Evolutionary conservation across 2,888 invertebrate species (phyloP).

Genomic region (Trichopria drosophilae): DNA sequence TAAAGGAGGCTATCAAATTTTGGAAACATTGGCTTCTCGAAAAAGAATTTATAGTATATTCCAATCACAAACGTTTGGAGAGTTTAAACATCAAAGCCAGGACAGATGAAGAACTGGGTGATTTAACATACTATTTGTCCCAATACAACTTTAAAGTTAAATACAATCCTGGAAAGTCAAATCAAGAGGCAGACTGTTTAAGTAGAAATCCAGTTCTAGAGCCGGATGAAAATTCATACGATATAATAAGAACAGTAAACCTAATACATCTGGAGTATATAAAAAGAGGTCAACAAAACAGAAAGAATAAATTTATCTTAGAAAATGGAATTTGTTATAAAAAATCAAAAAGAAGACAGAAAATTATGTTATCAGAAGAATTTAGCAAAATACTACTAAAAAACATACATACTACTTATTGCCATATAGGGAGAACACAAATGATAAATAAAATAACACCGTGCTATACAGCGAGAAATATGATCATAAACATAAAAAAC

Average conservation of each 20-base stretch:
- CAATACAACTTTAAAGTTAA: conserved; percentile 39
- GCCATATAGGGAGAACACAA: no score
- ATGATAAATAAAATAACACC: no score
- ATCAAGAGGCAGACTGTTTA: conserved; percentile 36
- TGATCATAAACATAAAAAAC: no score
- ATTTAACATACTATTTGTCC: conserved; percentile 37
- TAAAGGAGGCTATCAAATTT: conserved; percentile 37
- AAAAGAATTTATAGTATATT: conserved; percentile 19
- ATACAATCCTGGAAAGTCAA: conserved; percentile 36
- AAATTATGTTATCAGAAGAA: no score
- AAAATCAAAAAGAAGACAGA: conserved; percentile 23
- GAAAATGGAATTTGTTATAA: conserved; percentile 29
- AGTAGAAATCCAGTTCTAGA: conserved; percentile 38
- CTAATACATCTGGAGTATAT: conserved; percentile 32
- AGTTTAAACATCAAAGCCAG: conserved; percentile 38
- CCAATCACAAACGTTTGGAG: conserved; percentile 37
- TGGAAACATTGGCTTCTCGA: conserved; percentile 38
- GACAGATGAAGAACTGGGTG: conserved; percentile 40
- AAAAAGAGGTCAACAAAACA: conserved; percentile 13
- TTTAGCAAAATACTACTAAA: no score
- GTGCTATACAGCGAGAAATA: no score
- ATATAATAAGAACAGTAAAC: conserved; percentile 33
- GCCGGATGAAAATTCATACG: conserved; percentile 31
- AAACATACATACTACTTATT: no score
- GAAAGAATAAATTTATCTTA: conserved; percentile 14